Evolutionary conservation across 2,888 invertebrate genomes (phyloP), one percentile per base, ranked within the genome.

Genomic region (Parnassius apollo): DNA sequence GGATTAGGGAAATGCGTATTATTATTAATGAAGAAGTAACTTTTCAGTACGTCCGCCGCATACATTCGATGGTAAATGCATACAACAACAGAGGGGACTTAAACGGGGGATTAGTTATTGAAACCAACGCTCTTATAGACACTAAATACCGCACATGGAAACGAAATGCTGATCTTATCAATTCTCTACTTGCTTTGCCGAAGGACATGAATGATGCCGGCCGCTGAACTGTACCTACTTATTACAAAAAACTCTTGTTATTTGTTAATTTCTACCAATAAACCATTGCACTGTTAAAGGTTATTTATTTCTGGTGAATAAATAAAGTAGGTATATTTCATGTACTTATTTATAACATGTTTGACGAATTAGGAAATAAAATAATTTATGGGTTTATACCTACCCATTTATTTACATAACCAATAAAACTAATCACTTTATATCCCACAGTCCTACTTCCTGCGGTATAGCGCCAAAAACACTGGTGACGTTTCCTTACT

Each of bases 161-260:
- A 74, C 89, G 95, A 7, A 95, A 95, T 74, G 95, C 95, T 0
- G 95, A 96, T 75, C 84, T 95, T 9, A 96, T 95, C 71, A 96
- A 95, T 78, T 94, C 96, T 0, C 88, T 96, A n/a, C 85, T 96
- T 49, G 94, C 94, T n/a, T 81, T 96, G 57, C 96, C 96, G 9
- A 95, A 95, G 75, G 94, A 93, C 66, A 93, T 96, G 93, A 94
- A 94, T 73, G 94, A 95, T 62, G 96, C 95, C 51, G 96, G 96
- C 59, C 94, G 94, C 81, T 94, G 85, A 84, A 60, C 10, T 45
- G 9, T 52, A 10, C 4, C 7, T 35, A 35, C 7, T 12, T 52
- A 35, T 11, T 52, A 22, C 7, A 25, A 52, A 42, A 12, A 50
- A 42, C 9, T 35, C 35, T 13, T 49, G 44, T 49, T 13, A 13